Conservation (phyloP, 2,888 invertebrate genomes). For the Pantelozetes paolii region DNA sequence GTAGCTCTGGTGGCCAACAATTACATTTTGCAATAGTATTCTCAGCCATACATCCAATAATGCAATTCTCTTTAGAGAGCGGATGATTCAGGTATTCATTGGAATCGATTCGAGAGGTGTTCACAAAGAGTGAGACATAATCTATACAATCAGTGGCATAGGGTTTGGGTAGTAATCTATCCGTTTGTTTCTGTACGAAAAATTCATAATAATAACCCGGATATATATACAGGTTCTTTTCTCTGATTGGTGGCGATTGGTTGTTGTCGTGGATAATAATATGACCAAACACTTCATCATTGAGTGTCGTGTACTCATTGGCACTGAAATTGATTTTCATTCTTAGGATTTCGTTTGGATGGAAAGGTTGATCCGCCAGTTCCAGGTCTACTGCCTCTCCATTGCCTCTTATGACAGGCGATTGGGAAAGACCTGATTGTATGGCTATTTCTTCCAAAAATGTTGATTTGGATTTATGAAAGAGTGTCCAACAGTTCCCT, state of each 20-base stretch:
- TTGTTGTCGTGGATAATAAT: constrained; percentile 38
- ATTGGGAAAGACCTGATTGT: constrained; percentile 33
- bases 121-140: neutral
- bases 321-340: constrained; percentile 37
- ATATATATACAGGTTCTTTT: constrained; percentile 30
- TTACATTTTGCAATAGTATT: constrained; percentile 34
- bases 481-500: constrained; percentile 42
- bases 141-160: constrained; percentile 40
- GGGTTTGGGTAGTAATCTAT: constrained; percentile 22
- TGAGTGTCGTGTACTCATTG: constrained; percentile 33
- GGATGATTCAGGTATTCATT: constrained; percentile 23
- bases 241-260: constrained; percentile 30
- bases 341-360: constrained; percentile 41
- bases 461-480: constrained; percentile 22
- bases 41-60: constrained; percentile 40
- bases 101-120: neutral
- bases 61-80: constrained; percentile 37
- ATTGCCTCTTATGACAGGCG: constrained; percentile 22
- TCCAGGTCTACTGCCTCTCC: constrained; percentile 37
- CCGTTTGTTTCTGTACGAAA: constrained; percentile 28
- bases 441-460: constrained; percentile 31
- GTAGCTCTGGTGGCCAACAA: constrained; percentile 43
- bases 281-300: constrained; percentile 36
- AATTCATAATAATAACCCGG: constrained; percentile 43
- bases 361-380: constrained; percentile 39